Evolutionary conservation across 2,113 vertebrate genomes (phyloP).

Genomic region (Rhabdomys dilectus): DNA sequence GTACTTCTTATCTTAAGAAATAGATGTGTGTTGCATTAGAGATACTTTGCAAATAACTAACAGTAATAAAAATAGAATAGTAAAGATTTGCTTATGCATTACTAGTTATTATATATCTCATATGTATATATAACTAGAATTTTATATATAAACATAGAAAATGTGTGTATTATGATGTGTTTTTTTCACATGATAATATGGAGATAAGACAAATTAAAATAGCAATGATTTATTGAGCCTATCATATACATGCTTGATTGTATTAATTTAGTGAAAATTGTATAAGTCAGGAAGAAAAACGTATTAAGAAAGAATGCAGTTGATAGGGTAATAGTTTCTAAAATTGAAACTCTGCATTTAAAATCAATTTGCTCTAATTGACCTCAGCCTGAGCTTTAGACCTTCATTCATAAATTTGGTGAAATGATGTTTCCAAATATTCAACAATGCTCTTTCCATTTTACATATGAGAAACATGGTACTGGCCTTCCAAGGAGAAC

Average conservation of each 20-base stretch:
- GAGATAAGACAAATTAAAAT: not conserved
- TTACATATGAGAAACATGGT: not conserved
- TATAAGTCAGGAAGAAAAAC: not conserved
- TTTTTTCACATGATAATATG: not conserved
- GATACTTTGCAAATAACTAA: not conserved
- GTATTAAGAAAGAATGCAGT: not conserved
- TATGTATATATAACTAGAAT: not conserved
- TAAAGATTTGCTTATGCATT: not conserved
- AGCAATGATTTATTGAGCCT: not conserved
- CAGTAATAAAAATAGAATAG: not conserved
- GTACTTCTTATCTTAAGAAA: conserved; percentile 21
- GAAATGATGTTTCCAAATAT: not conserved
- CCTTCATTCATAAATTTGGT: not conserved
- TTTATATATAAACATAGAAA: not conserved
- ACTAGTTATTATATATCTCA: not conserved
- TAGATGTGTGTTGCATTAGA: not conserved
- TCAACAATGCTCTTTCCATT: not conserved
- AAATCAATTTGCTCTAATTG: not conserved
- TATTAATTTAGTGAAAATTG: not conserved
- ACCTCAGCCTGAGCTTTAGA: not conserved
- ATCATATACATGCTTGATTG: not conserved
- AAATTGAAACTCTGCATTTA: not conserved
- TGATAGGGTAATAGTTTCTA: not conserved
- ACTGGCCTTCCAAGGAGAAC: not conserved
- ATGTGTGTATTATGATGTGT: not conserved